Evolutionary conservation across 1,140 invertebrate genomes (phyloP).

Genomic region (Hycleus cichorii): DNA sequence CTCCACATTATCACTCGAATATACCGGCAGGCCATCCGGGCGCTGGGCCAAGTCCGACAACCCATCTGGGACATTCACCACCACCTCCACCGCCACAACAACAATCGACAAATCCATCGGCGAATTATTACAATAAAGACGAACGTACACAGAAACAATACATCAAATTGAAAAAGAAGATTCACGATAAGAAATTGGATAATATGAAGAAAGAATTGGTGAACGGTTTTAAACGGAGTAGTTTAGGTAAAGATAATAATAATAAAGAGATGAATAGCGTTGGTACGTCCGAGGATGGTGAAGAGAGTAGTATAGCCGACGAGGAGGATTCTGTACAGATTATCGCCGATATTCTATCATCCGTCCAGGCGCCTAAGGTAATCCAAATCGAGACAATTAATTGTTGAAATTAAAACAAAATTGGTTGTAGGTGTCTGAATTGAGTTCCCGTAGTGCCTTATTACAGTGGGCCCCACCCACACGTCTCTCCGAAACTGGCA

Average conservation of each 20-base stretch:
- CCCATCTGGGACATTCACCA: conserved; percentile 45
- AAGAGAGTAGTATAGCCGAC: conserved; percentile 61
- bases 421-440: conserved; percentile 59
- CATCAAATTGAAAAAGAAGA: conserved; percentile 58
- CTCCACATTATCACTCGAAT: conserved; percentile 51
- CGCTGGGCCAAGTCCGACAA: conserved; percentile 32
- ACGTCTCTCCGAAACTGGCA: conserved; percentile 48
- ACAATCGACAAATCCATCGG: conserved; percentile 68
- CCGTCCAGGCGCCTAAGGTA: conserved; percentile 65
- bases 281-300: conserved; percentile 60
- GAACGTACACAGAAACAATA: conserved; percentile 69
- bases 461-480: conserved; percentile 67
- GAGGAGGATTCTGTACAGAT: conserved; percentile 59
- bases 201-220: conserved; percentile 35
- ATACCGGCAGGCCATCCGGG: conserved; percentile 40
- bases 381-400: conserved; percentile 14
- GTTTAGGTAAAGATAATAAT: conserved; percentile 22
- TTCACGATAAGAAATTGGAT: conserved; percentile 28
- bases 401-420: conserved; percentile 14
- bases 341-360: conserved; percentile 61
- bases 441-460: conserved; percentile 69
- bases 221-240: conserved; percentile 42
- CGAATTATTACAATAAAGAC: conserved; percentile 55
- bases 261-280: conserved; percentile 51
- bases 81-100: conserved; percentile 47